Evolutionary conservation across 2,888 invertebrate genomes (phyloP).

Genomic region (Xestia sexstrigata): DNA sequence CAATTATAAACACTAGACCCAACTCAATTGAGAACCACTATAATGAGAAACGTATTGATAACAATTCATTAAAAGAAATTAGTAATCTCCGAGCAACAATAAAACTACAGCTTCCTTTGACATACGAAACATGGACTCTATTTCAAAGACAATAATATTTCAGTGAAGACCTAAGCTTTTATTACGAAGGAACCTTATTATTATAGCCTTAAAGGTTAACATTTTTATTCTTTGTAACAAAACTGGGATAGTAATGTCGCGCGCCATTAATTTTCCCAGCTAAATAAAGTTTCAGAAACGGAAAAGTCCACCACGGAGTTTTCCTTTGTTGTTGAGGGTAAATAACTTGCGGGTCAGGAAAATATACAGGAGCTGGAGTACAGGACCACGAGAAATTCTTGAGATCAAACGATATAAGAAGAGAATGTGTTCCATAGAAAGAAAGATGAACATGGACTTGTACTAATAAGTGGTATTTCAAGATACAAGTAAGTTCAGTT

Average conservation of each 20-base stretch:
- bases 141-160: conserved; percentile 42
- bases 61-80: conserved; percentile 21
- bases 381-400: conserved; percentile 52
- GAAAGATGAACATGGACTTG: conserved; percentile 39
- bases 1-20: conserved; percentile 43
- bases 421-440: conserved; percentile 45
- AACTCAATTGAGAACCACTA: conserved; percentile 28
- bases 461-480: conserved; percentile 11
- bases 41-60: conserved; percentile 31
- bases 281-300: conserved; percentile 70
- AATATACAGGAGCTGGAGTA: conserved; percentile 62
- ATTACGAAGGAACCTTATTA: conserved; percentile 51
- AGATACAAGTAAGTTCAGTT: conserved; percentile 1
- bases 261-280: conserved; percentile 66
- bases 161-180: conserved; percentile 30
- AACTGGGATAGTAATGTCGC: conserved; percentile 64
- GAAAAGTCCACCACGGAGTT: conserved; percentile 67
- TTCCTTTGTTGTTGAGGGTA: conserved; percentile 64
- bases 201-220: conserved; percentile 59
- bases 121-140: conserved; percentile 20
- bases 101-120: conserved; percentile 23
- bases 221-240: conserved; percentile 56
- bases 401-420: conserved; percentile 65
- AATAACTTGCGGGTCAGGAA: conserved; percentile 66
- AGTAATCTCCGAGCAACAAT: conserved; percentile 5